A percentile compares a stretch with the other conserved stretches of the same genome.
Evolutionary conservation across 1,140 invertebrate genomes (phyloP).

Genomic region (Drosophila pseudoananassae): DNA sequence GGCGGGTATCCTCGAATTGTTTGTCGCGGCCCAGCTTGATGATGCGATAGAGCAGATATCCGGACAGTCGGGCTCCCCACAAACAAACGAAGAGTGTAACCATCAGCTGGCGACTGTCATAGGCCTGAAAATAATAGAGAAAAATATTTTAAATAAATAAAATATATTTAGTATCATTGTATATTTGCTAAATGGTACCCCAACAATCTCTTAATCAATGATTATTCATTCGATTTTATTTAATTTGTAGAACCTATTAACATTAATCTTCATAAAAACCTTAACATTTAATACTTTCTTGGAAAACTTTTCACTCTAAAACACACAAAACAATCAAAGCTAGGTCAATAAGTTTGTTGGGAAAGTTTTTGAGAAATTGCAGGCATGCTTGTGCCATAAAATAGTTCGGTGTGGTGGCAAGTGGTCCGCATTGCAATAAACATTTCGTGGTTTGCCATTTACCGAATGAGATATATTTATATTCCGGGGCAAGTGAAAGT

Average conservation of each 20-base stretch:
- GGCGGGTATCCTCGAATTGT: constrained; percentile 94
- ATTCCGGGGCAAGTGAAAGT: constrained; percentile 19
- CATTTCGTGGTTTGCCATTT: constrained; percentile 30
- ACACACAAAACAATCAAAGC: background rate
- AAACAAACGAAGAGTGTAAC: constrained; percentile 93
- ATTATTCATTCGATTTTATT: background rate
- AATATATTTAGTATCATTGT: too few relatives aligned
- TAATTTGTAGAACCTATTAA: background rate
- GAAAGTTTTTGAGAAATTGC: background rate
- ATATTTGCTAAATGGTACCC: too few relatives aligned
- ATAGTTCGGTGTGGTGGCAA: constrained; percentile 1
- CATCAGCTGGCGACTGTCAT: constrained; percentile 94
- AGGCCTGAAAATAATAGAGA: constrained; percentile 86
- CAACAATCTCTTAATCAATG: too few relatives aligned
- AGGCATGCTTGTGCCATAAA: constrained; percentile 9
- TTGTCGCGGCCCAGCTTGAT: constrained; percentile 95
- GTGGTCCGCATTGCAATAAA: constrained; percentile 30
- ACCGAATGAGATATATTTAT: constrained; percentile 11
- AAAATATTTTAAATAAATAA: background rate
- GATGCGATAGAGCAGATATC: constrained; percentile 94
- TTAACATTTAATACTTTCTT: too few relatives aligned
- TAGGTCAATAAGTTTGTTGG: constrained; percentile 1
- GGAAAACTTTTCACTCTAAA: background rate
- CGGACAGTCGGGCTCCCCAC: constrained; percentile 93
- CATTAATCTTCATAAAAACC: background rate